A percentile compares a stretch with the other conserved stretches of the same genome.
phyloP scores from a whole-genome alignment of 2,113 vertebrate species.

The Tragelaphus imberbis region DNA sequence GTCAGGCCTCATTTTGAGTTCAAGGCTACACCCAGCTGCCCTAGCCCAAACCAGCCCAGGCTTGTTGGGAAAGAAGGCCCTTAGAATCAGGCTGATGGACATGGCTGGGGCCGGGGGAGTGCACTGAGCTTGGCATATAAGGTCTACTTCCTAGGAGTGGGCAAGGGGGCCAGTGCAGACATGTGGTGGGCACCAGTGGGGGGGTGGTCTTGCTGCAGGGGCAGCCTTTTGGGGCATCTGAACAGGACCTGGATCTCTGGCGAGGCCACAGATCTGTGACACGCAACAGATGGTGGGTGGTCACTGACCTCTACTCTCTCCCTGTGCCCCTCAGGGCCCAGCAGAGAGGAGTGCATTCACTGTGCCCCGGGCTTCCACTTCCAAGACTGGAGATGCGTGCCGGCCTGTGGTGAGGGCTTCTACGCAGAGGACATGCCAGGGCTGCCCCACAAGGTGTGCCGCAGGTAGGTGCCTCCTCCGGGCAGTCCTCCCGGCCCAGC shows the following conservation, averaged over 20 bases:
- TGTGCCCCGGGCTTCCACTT: conserved; percentile 80
- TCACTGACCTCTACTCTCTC: not conserved
- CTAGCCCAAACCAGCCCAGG: not conserved
- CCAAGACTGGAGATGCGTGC: conserved; percentile 89
- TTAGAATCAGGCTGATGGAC: not conserved
- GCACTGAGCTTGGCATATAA: not conserved
- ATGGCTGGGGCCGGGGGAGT: fast-evolving
- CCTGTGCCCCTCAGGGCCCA: conserved; percentile 75
- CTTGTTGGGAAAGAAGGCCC: not conserved
- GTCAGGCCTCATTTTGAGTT: not conserved
- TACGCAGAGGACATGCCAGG: conserved; percentile 82
- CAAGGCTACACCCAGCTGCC: not conserved
- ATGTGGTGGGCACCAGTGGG: not conserved
- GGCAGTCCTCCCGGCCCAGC: not conserved
- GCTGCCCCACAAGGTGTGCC: conserved; percentile 86
- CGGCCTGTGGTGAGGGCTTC: conserved; percentile 83
- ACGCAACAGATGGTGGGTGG: fast-evolving
- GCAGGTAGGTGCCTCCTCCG: conserved; percentile 76
- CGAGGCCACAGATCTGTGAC: fast-evolving
- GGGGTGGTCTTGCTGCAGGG: not conserved
- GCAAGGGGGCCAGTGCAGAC: not conserved
- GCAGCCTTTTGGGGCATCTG: not conserved
- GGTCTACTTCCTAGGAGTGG: not conserved
- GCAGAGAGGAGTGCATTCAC: conserved; percentile 84
- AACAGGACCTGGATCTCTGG: not conserved